Evolutionary conservation across 2,888 invertebrate genomes (phyloP), one percentile per base, ranked within the genome.

Genomic region (Apotomis capreana): DNA sequence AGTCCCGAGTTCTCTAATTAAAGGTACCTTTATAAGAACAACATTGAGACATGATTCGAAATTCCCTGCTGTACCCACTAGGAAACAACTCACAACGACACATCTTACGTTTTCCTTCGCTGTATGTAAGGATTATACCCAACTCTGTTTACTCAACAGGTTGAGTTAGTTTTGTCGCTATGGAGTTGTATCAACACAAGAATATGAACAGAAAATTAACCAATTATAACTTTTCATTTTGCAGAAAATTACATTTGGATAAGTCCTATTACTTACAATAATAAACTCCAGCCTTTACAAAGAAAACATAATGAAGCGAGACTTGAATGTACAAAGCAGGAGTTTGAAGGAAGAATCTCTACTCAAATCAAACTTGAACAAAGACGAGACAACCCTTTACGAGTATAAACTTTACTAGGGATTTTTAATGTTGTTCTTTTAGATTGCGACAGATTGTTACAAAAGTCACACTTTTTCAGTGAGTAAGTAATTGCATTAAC

Each of bases 271-370:
- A 6, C 6, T 6, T 49, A 49, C 5, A 44, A 44, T 8, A 44
- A 44, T 44, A 44, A 44, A 44, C 44, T 8, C 44, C 44, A 9
- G 49, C 3, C 9, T 49, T 10, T 9, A 49, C 49, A 57, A 46
- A 62, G 0, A 60, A 54, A 6, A 55, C 13, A 8, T 12, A 46
- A 55, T 26, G 9, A 57, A 57, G 12, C 36, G 9, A 13, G 3
- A 61, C 26, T 59, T 9, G 40, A 65, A 10, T 46, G 46, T 55
- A 65, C 44, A 46, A 65, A 65, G n/a, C 49, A 62, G 36, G 44
- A 57, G 5, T 65, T 55, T 44, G 3, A 10, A 57, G 46, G 55
- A 57, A 65, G 46, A 65, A 46, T 46, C 46, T 44, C 5, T 15
- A 10, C 46, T 12, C 36, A 62, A 65, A 26, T 12, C 36, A 62